Conservation (phyloP, 2,797 vertebrate genomes). For the Cheirogaleus major region DNA sequence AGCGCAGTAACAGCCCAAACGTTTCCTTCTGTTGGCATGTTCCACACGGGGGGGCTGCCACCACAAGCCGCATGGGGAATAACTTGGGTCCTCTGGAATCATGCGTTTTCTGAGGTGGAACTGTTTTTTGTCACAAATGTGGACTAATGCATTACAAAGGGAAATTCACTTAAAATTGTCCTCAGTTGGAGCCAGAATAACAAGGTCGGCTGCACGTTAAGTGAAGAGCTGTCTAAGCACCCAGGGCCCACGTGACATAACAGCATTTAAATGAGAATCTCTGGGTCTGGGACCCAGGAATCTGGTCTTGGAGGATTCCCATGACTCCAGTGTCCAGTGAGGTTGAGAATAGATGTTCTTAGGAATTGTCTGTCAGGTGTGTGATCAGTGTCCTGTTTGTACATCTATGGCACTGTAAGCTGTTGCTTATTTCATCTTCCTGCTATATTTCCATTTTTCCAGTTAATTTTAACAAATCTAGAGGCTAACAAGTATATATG, state of each 20-base stretch:
- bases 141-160: neutral
- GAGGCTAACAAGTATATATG: neutral
- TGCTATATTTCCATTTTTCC: neutral
- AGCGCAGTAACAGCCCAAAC: rapidly evolving
- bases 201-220: neutral
- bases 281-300: neutral
- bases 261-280: neutral
- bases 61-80: neutral
- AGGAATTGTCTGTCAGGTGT: neutral
- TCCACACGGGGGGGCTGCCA: rapidly evolving
- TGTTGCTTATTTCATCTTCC: neutral
- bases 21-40: neutral
- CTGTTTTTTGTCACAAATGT: neutral
- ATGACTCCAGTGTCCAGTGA: neutral
- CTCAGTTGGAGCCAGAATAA: neutral
- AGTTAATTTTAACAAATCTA: neutral
- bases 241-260: neutral
- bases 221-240: neutral
- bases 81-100: neutral
- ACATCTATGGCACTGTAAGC: neutral
- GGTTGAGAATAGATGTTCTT: neutral
- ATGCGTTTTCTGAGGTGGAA: neutral
- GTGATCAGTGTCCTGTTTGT: neutral
- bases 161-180: neutral
- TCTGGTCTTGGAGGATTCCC: neutral